A percentile compares a stretch with the other conserved stretches of the same genome.
phyloP scores from a whole-genome alignment of 2,888 invertebrate genomes.

The Aphodius granarius region DNA sequence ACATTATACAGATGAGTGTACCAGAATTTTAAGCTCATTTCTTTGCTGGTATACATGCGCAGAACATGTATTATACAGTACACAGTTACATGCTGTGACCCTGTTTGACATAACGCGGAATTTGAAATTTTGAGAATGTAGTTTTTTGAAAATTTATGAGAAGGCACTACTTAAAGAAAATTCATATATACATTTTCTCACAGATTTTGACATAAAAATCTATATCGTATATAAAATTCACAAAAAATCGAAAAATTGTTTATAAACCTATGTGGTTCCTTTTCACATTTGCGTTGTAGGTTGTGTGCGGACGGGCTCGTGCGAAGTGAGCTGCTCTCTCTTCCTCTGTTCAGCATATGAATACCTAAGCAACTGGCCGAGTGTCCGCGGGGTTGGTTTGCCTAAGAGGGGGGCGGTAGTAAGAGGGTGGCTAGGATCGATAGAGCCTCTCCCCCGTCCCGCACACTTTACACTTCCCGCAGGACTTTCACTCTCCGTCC shows the following conservation, averaged over 20 bases:
- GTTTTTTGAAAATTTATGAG: no score
- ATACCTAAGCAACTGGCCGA: slow-evolving; percentile 53
- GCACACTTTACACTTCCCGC: slow-evolving; percentile 55
- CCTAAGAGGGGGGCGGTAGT: slow-evolving; percentile 37
- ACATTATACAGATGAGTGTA: neutral
- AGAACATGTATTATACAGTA: no score
- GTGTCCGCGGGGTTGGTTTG: slow-evolving; percentile 44
- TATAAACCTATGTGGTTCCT: no score
- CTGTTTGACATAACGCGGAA: no score
- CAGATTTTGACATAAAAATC: no score
- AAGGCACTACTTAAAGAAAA: no score
- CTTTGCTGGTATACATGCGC: neutral
- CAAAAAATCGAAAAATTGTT: no score
- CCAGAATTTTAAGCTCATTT: neutral
- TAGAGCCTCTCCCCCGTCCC: slow-evolving; percentile 45
- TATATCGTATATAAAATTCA: no score
- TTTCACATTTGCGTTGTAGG: neutral
- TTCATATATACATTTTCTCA: no score
- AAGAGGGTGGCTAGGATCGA: slow-evolving; percentile 49
- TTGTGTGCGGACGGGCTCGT: neutral
- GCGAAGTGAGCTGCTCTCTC: slow-evolving; percentile 18
- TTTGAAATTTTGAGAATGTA: no score
- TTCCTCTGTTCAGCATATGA: slow-evolving; percentile 43
- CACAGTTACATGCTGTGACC: no score
- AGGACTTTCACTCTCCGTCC: slow-evolving; percentile 56